Evolutionary conservation across 2,797 vertebrate species (phyloP).

Genomic region (Limnodromus scolopaceus): DNA sequence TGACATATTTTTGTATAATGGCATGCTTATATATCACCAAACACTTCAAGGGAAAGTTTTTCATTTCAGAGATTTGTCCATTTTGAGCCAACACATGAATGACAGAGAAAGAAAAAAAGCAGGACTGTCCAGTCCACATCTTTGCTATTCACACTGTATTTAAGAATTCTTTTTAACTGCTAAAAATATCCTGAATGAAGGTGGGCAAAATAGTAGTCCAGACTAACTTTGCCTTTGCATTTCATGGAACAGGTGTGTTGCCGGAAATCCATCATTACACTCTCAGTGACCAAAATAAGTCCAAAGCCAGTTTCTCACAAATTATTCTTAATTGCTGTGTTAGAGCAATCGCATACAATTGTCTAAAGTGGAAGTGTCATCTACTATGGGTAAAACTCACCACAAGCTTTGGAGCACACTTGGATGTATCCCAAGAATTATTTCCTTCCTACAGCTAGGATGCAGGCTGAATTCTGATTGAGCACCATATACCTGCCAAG

Average conservation of each 20-base stretch:
- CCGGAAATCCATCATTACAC: not conserved
- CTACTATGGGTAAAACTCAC: constrained; percentile 2
- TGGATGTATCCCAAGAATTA: not conserved
- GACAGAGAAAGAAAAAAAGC: not conserved
- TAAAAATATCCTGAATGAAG: not conserved
- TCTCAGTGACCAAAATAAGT: not conserved
- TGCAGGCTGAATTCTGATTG: not conserved
- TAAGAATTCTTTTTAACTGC: not conserved
- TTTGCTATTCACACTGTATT: not conserved
- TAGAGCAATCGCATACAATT: not conserved
- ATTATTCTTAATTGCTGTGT: not conserved
- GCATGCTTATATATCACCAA: not conserved
- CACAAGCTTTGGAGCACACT: constrained; percentile 2
- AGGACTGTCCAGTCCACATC: not conserved
- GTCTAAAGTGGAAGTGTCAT: constrained; percentile 3
- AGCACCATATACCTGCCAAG: not conserved
- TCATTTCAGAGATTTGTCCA: not conserved
- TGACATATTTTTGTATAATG: not conserved
- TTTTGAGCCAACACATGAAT: not conserved
- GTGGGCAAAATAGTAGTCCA: not conserved
- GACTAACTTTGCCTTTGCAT: not conserved
- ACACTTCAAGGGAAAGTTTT: not conserved
- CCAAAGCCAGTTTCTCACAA: not conserved
- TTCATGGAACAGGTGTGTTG: not conserved
- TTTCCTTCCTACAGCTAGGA: not conserved